Evolutionary conservation across 2,113 vertebrate genomes (phyloP).

Genomic region (Chloropsis cyanopogon): DNA sequence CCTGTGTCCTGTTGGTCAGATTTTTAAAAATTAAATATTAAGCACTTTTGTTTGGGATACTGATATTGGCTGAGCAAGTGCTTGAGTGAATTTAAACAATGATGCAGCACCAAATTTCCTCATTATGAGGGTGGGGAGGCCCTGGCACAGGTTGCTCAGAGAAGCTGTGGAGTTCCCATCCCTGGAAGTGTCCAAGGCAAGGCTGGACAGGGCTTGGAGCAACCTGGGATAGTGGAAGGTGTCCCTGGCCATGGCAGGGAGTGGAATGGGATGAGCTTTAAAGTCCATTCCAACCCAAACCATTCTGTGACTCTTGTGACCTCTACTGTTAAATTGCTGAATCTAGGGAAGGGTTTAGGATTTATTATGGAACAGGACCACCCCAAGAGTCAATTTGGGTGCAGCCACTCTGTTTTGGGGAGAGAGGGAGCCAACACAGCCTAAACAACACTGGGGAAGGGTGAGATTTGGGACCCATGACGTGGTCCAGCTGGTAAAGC

Average conservation of each 20-base stretch:
- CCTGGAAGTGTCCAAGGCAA: neutral
- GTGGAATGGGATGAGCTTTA: accelerated
- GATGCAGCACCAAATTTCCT: neutral
- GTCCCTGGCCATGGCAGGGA: neutral
- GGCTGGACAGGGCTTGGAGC: accelerated
- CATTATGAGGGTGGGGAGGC: neutral
- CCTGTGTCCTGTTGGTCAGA: neutral
- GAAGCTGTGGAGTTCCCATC: neutral
- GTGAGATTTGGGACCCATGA: neutral
- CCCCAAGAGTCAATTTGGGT: neutral
- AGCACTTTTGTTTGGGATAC: neutral
- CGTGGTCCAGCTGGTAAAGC: neutral
- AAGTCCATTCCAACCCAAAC: neutral
- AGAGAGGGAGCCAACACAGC: neutral
- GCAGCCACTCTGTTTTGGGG: neutral
- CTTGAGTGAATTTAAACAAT: neutral
- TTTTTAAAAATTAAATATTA: neutral
- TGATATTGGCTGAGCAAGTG: neutral
- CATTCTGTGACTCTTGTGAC: neutral
- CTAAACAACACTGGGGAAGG: neutral
- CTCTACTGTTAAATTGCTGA: neutral
- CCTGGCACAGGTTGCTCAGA: neutral
- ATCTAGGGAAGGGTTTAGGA: neutral
- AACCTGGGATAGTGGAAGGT: accelerated
- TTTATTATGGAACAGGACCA: neutral